These are phyloP conservation scores for Capricornis sumatraensis DNA, from an alignment of 2,113 vertebrate genomes.

Conservation along the genomic window DNA sequence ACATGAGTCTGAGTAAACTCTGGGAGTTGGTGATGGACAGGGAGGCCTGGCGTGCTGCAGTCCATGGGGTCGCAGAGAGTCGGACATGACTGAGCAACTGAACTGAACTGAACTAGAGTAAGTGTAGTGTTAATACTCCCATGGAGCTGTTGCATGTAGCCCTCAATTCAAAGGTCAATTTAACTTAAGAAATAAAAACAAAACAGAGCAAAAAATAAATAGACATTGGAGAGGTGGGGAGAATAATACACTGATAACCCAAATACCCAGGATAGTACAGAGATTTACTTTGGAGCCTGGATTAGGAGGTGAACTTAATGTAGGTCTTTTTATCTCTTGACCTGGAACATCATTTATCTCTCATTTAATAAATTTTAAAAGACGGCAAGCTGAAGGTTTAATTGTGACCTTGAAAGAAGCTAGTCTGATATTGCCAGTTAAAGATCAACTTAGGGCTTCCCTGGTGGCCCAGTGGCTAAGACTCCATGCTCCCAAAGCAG, in stretches of 20 bases:
- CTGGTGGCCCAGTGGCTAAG: background rate
- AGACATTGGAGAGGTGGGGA: background rate
- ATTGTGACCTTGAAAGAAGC: background rate
- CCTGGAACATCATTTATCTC: background rate
- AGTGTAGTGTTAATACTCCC: background rate
- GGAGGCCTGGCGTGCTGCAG: background rate
- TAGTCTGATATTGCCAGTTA: background rate
- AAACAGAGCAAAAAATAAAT: background rate
- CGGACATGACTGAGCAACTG: rapidly evolving
- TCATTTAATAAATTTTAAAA: background rate
- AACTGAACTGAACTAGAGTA: background rate
- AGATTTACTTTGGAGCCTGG: background rate
- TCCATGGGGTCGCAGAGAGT: background rate
- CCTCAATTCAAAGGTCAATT: background rate
- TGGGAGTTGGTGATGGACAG: background rate
- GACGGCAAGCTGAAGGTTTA: background rate
- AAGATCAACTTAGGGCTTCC: background rate
- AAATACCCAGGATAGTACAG: background rate
- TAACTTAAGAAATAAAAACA: background rate
- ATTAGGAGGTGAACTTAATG: background rate
- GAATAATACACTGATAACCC: background rate
- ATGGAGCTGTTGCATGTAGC: background rate
- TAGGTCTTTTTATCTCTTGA: background rate
- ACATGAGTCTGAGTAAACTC: background rate
- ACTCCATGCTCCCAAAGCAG: background rate